Conservation (phyloP, 2,113 vertebrate species). For the Dipodomys ordii region DNA sequence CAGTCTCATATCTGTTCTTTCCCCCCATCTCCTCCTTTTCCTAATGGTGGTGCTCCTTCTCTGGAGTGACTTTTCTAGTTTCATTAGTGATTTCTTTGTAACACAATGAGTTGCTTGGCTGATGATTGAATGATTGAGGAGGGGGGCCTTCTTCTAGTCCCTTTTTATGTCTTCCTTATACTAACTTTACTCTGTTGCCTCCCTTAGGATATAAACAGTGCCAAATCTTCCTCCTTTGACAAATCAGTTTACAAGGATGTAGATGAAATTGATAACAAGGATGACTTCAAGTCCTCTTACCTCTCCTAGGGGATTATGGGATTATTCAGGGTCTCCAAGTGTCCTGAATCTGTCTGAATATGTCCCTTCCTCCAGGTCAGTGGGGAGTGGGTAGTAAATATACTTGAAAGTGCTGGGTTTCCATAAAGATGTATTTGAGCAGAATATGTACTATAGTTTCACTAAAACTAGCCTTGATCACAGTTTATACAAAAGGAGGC, state of each 20-base stretch:
- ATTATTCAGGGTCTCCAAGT: background rate
- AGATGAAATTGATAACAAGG: no score
- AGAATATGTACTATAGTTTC: background rate
- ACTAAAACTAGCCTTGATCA: background rate
- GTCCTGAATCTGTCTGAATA: background rate
- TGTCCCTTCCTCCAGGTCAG: background rate
- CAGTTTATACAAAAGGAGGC: background rate
- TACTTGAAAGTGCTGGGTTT: no score
- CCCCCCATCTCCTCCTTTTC: background rate
- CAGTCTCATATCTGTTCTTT: background rate
- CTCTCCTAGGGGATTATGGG: background rate
- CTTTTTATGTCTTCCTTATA: background rate
- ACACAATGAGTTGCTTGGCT: background rate
- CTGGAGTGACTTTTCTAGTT: background rate
- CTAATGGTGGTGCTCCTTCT: background rate
- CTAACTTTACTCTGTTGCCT: background rate
- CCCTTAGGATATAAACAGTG: background rate
- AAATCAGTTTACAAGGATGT: background rate
- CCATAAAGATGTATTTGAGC: background rate
- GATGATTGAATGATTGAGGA: background rate
- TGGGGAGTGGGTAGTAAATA: no score
- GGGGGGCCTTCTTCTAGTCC: background rate
- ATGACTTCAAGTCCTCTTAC: background rate
- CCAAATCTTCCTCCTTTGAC: background rate
- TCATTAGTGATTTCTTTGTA: background rate